phyloP scores from a whole-genome alignment of 2,113 vertebrate genomes.

The Furnarius figulus region DNA sequence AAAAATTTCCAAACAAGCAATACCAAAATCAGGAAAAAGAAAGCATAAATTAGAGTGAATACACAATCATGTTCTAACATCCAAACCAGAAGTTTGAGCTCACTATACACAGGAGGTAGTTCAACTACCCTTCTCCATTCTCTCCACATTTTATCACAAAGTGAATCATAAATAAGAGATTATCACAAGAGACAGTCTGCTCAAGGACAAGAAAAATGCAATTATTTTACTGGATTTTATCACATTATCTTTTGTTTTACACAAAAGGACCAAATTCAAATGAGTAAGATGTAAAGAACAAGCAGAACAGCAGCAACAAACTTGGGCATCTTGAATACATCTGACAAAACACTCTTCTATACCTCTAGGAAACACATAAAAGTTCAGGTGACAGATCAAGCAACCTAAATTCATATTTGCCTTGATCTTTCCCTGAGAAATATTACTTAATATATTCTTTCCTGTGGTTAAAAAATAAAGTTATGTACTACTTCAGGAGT shows the following conservation, averaged over 20 bases:
- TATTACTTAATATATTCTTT: background rate
- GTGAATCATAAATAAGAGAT: background rate
- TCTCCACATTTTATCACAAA: background rate
- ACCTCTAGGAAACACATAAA: background rate
- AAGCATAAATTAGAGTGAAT: background rate
- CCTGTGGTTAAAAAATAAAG: background rate
- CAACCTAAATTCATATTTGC: background rate
- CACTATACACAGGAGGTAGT: background rate
- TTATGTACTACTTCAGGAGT: background rate
- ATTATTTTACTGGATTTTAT: background rate
- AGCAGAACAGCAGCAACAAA: background rate
- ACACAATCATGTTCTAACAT: background rate
- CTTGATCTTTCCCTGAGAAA: background rate
- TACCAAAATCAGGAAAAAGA: background rate
- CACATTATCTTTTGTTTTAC: background rate
- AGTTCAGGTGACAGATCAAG: background rate
- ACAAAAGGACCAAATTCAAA: background rate
- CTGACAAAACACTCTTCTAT: background rate
- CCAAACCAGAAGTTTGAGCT: background rate
- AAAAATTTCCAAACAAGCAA: background rate
- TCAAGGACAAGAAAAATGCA: background rate
- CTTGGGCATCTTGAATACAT: background rate
- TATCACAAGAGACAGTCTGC: background rate
- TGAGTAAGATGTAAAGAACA: background rate
- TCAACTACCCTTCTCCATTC: background rate